phyloP scores from a whole-genome alignment of 1,140 invertebrate genomes.

The Akabosia matsudoensis region DNA sequence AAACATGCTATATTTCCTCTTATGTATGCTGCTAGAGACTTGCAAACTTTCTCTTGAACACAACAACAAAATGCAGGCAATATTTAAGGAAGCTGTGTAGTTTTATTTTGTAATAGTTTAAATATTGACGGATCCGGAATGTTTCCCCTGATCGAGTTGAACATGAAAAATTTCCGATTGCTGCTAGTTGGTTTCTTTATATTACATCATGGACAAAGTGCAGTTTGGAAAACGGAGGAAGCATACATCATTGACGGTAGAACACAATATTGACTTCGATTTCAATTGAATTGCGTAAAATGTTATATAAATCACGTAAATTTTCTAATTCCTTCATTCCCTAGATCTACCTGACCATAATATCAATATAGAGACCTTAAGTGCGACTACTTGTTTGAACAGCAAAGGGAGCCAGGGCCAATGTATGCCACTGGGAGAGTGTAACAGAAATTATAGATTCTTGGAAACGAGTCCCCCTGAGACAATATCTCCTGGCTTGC shows the following conservation, averaged over 20 bases:
- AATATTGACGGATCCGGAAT: too few relatives aligned
- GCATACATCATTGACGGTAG: constrained; percentile 9
- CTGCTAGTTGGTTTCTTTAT: background rate
- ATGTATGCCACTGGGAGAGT: background rate
- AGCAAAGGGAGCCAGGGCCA: background rate
- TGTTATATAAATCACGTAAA: too few relatives aligned
- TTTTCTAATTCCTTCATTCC: too few relatives aligned
- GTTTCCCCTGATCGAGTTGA: too few relatives aligned
- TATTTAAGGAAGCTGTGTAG: too few relatives aligned
- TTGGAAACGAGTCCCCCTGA: background rate
- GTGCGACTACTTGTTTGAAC: background rate
- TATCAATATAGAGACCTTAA: background rate
- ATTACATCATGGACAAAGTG: background rate
- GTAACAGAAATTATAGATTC: background rate
- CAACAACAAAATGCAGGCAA: too few relatives aligned
- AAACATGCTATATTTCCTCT: too few relatives aligned
- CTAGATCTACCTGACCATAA: background rate
- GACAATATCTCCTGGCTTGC: background rate
- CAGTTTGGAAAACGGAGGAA: constrained; percentile 7
- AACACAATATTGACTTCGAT: too few relatives aligned
- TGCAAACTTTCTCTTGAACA: too few relatives aligned
- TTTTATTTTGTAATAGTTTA: too few relatives aligned
- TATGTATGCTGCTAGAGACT: too few relatives aligned
- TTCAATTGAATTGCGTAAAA: too few relatives aligned
- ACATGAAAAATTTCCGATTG: background rate